These are phyloP conservation scores for Hirtodrosophila confusa DNA, from an alignment of 2,888 invertebrate genomes.

Conservation along the genomic window DNA sequence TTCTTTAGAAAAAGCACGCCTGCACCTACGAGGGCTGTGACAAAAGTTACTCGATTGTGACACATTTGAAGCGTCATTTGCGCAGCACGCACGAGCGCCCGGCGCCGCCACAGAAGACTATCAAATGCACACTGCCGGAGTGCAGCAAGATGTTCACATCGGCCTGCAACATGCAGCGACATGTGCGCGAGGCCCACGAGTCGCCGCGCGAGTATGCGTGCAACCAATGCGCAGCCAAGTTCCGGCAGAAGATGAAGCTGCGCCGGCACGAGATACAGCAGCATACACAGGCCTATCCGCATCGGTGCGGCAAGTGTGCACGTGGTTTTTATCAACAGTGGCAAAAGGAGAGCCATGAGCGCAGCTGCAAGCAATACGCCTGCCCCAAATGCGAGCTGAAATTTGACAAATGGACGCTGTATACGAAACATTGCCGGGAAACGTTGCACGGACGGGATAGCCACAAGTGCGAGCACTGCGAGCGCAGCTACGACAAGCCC, in stretches of 20 bases:
- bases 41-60: conserved; percentile 87
- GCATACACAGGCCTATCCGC: conserved; percentile 85
- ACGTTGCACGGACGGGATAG: conserved; percentile 83
- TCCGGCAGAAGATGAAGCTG: conserved; percentile 86
- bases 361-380: conserved; percentile 75
- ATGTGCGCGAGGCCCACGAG: conserved; percentile 85
- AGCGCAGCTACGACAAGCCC: conserved; percentile 85
- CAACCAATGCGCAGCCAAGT: conserved; percentile 85
- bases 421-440: conserved; percentile 75
- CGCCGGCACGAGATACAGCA: conserved; percentile 85
- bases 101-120: conserved; percentile 49
- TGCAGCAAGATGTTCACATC: conserved; percentile 86
- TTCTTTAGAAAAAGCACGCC: conserved; percentile 85
- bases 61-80: conserved; percentile 87
- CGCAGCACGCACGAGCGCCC: conserved; percentile 84
- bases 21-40: conserved; percentile 86
- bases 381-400: conserved; percentile 84
- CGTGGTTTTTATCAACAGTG: conserved; percentile 85
- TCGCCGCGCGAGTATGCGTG: conserved; percentile 85
- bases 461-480: conserved; percentile 85
- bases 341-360: conserved; percentile 85
- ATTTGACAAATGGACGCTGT: conserved; percentile 79
- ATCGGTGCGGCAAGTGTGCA: conserved; percentile 86
- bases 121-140: conserved; percentile 71
- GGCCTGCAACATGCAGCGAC: conserved; percentile 86